phyloP scores from a whole-genome alignment of 2,113 vertebrate species.

The Ceuthmochares aereus region DNA sequence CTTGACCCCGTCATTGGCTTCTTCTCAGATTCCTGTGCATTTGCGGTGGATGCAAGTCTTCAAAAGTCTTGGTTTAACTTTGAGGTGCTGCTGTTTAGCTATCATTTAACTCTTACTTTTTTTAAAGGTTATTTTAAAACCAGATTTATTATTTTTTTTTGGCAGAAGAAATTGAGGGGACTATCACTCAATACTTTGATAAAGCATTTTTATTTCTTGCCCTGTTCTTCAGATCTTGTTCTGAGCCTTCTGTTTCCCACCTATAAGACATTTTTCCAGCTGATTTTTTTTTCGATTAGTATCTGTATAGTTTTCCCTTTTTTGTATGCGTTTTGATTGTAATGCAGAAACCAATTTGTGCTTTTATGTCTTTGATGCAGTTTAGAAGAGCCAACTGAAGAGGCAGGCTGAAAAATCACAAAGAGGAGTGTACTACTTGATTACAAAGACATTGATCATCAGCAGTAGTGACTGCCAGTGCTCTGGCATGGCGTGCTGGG shows the following conservation, averaged over 20 bases:
- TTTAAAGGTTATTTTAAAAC: neutral
- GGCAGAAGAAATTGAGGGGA: neutral
- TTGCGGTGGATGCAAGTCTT: neutral
- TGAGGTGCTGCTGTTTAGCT: neutral
- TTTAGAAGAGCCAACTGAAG: neutral
- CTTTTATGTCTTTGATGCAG: neutral
- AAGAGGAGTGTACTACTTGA: neutral
- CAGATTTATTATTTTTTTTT: neutral
- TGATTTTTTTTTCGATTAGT: neutral
- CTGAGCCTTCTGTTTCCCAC: neutral
- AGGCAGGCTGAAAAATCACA: neutral
- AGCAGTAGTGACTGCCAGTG: accelerated
- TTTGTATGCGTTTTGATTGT: neutral
- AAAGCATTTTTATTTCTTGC: neutral
- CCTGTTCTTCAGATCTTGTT: neutral
- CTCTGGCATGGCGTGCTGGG: neutral
- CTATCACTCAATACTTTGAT: neutral
- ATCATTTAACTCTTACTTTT: neutral
- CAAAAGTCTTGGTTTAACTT: neutral
- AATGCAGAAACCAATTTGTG: neutral
- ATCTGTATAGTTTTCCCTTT: neutral
- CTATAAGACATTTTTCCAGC: neutral
- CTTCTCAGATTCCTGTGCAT: neutral
- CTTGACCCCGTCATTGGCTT: accelerated
- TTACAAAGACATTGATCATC: neutral